Evolutionary conservation across 2,113 vertebrate genomes (phyloP), one percentile per base, ranked within the genome.

Genomic region (Lucifuga dentata): DNA sequence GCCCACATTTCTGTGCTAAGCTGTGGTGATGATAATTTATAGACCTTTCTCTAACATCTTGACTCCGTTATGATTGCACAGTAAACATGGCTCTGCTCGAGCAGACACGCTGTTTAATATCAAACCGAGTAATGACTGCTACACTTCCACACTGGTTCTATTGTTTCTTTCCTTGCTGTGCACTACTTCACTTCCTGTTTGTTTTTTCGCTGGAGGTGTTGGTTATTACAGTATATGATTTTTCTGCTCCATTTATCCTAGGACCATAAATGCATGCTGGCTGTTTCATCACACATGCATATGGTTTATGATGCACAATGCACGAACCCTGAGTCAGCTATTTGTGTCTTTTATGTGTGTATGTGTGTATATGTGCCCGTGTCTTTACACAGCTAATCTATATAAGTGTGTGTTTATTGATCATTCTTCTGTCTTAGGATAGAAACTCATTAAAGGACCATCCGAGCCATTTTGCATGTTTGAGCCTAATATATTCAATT

Each of bases 201-300:
- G 51, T 24, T 66, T 15, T 48, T 46, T 58, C 24, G 73, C 81
- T 85, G 50, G 75, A 76, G 68, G 86, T 87, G 84, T 84, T 55
- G 52, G 46, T 85, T 87, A 73, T 84, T 80, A 78, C 76, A 81
- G 67, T 80, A 36, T 60, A 73, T 85, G 86, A 3, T 83, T 82
- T 83, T 87, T 89, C 77, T 85, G 89, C 85, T 88, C 86, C 86
- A 86, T 85, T 89, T 88, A 70, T 76, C 68, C 57, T 44, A 17
- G 19, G 29, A 77, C 70, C 60, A 78, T 81, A 78, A 86, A 89
- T 79, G 76, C 32, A 9, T 13, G 36, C 72, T 73, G 86, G 84
- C 84, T 85, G 79, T 75, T 83, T 71, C 43, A 60, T 83, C 84
- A 62, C 73, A 74, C 83, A 63, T 77, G 75, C 86, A 80, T 85